Conservation (phyloP, 2,888 invertebrate species). For the Chloroclysta siterata region DNA sequence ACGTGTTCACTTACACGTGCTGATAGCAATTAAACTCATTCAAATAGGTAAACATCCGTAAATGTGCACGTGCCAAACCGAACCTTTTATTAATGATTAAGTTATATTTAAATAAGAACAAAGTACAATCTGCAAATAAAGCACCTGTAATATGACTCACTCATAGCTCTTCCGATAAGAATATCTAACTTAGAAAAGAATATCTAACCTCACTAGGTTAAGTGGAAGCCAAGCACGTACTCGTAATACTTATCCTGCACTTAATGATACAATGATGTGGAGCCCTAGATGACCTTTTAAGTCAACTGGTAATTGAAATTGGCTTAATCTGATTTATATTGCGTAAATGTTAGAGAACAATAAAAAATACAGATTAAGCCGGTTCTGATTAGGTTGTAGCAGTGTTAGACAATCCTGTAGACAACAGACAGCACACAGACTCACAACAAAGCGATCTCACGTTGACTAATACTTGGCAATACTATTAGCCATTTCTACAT, state of each 20-base stretch:
- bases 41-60: conserved; percentile 61
- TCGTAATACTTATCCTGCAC: conserved; percentile 6
- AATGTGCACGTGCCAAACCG: conserved; percentile 56
- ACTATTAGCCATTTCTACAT: conserved; percentile 54
- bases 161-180: conserved; percentile 29
- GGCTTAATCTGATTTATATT: no score
- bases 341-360: background rate
- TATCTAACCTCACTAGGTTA: conserved; percentile 21
- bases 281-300: background rate
- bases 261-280: background rate
- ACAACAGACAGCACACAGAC: conserved; percentile 7
- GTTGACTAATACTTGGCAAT: conserved; percentile 54
- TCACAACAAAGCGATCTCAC: conserved; percentile 26
- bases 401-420: background rate
- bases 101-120: conserved; percentile 43
- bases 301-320: background rate
- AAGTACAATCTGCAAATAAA: conserved; percentile 27
- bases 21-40: conserved; percentile 66
- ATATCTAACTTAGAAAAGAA: conserved; percentile 23
- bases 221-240: conserved; percentile 16
- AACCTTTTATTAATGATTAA: conserved; percentile 29
- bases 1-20: conserved; percentile 67
- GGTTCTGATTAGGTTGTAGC: background rate
- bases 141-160: conserved; percentile 29
- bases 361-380: background rate